Evolutionary conservation across 1,140 invertebrate genomes (phyloP).

Genomic region (Lanistes nyassanus): DNA sequence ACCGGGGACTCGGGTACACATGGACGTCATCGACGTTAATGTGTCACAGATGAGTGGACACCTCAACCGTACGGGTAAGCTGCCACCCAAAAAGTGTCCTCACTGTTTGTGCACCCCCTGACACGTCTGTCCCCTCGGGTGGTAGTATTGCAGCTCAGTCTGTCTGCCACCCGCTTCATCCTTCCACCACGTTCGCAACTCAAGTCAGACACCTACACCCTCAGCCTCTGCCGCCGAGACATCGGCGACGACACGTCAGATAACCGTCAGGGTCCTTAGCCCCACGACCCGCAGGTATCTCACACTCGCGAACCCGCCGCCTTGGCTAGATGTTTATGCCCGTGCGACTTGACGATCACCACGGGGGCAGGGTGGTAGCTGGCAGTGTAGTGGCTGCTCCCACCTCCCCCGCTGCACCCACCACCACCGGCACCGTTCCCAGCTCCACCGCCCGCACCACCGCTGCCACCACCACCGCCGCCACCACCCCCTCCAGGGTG

Average conservation of each 20-base stretch:
- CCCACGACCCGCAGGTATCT: background rate
- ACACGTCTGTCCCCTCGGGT: background rate
- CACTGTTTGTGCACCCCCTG: background rate
- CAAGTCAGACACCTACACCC: background rate
- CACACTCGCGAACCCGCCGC: constrained; percentile 40
- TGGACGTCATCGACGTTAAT: background rate
- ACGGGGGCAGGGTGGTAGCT: constrained; percentile 59
- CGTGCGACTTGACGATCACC: constrained; percentile 48
- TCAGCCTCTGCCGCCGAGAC: background rate
- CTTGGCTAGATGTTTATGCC: constrained; percentile 53
- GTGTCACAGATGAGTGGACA: background rate
- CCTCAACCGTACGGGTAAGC: background rate
- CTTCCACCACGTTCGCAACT: background rate
- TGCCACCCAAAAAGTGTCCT: too few relatives aligned
- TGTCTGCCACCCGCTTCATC: background rate
- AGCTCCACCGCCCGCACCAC: background rate
- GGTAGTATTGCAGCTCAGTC: background rate
- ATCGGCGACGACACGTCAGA: background rate
- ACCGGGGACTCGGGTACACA: too few relatives aligned
- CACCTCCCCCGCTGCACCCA: background rate
- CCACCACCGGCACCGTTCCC: background rate
- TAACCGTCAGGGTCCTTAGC: background rate
- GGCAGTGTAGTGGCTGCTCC: constrained; percentile 29
- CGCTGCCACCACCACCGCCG: constrained; percentile 28
- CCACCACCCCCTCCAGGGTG: constrained; percentile 22